Conservation (phyloP, 1,140 invertebrate species). For the Drosophila setifemur region DNA sequence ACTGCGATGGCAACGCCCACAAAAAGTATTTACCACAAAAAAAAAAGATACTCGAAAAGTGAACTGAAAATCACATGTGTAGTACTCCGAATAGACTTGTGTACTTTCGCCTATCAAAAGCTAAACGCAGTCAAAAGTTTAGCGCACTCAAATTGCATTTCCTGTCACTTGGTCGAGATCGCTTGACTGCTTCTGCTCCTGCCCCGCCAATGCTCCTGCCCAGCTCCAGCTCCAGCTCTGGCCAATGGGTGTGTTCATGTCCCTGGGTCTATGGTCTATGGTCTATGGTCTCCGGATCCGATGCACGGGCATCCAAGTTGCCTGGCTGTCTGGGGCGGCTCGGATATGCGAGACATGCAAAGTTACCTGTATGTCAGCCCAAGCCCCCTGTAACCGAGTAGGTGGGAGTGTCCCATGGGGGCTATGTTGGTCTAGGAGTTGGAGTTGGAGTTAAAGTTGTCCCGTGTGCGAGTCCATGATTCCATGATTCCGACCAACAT, state of each 20-base stretch:
- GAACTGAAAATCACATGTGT: constrained; percentile 30
- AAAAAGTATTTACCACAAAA: background rate
- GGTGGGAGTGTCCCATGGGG: constrained; percentile 68
- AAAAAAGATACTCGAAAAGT: background rate
- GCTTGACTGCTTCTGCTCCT: constrained; percentile 47
- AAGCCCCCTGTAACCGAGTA: constrained; percentile 23
- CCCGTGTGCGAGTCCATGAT: constrained; percentile 12
- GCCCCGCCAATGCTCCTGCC: constrained; percentile 15
- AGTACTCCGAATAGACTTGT: constrained; percentile 30
- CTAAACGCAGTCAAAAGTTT: constrained; percentile 74
- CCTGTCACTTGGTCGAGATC: constrained; percentile 68
- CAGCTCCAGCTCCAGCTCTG: constrained; percentile 5
- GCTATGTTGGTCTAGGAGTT: no score
- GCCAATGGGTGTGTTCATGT: constrained; percentile 55
- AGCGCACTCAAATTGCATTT: constrained; percentile 73
- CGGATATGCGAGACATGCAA: constrained; percentile 50
- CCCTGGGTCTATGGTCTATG: constrained; percentile 15
- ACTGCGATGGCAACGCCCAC: constrained; percentile 58
- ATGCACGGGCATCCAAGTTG: constrained; percentile 23
- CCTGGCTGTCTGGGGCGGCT: constrained; percentile 53
- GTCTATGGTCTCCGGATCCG: constrained; percentile 21
- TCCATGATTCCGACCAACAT: constrained; percentile 40
- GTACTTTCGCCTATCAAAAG: constrained; percentile 73
- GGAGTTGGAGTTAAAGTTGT: constrained; percentile 12
- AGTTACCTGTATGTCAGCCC: constrained; percentile 67